Conservation (phyloP, 2,113 vertebrate genomes). For the Dolichallabes microphthalmus region DNA sequence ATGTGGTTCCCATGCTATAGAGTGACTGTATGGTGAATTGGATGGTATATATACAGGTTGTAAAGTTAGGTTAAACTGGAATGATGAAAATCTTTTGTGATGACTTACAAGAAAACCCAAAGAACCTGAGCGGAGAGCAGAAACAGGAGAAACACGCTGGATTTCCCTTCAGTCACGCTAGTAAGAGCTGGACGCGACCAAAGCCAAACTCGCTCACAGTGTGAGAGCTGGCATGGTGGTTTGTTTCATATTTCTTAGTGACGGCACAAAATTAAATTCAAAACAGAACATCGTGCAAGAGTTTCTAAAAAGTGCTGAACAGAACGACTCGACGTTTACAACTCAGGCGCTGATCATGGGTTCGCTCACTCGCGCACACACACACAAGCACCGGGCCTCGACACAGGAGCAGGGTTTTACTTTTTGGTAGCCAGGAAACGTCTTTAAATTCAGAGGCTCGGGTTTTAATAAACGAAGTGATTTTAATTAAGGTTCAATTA, state of each 20-base stretch:
- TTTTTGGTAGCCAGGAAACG: not conserved
- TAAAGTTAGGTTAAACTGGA: no score
- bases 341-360: not conserved
- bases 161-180: slow-evolving; percentile 15
- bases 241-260: slow-evolving; percentile 12
- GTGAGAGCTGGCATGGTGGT: slow-evolving; percentile 2
- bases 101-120: no score
- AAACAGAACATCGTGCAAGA: not conserved
- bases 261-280: slow-evolving; percentile 2
- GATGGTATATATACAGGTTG: no score
- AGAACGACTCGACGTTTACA: not conserved
- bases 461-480: not conserved
- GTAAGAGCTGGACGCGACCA: slow-evolving; percentile 11
- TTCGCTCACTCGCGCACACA: not conserved
- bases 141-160: slow-evolving; percentile 12
- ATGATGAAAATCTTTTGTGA: no score
- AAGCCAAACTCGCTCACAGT: slow-evolving; percentile 13
- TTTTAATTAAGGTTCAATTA: no score
- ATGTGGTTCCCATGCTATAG: no score
- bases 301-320: not conserved
- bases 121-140: not conserved
- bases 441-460: no score
- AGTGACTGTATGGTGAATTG: no score
- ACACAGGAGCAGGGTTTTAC: not conserved
- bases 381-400: not conserved